A percentile compares a stretch with the other conserved stretches of the same genome.
phyloP scores from a whole-genome alignment of 2,888 invertebrate genomes.

The Boloria euphrosyne region DNA sequence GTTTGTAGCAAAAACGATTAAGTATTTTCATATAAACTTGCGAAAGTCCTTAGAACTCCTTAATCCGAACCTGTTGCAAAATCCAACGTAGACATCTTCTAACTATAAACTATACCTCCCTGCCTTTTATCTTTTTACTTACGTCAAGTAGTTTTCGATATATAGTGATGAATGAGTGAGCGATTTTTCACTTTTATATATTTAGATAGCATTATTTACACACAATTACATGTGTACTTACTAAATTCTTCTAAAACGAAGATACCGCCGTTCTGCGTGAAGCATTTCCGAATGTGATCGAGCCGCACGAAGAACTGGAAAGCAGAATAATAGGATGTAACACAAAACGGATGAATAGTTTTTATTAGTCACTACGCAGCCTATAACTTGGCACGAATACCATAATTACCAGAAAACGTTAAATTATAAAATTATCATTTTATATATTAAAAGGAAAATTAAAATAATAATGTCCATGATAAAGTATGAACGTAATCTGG shows the following conservation, averaged over 20 bases:
- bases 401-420: constrained; percentile 9
- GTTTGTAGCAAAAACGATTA: too few species aligned
- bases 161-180: too few species aligned
- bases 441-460: neutral
- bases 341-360: neutral
- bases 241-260: constrained; percentile 99
- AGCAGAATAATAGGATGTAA: constrained; percentile 47
- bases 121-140: too few species aligned
- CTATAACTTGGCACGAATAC: constrained; percentile 4
- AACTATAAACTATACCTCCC: too few species aligned
- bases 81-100: too few species aligned
- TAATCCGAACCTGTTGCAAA: too few species aligned
- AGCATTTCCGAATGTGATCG: constrained; percentile 99
- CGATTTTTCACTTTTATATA: neutral
- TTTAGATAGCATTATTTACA: neutral
- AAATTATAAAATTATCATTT: neutral
- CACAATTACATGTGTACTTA: constrained; percentile 84
- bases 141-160: too few species aligned
- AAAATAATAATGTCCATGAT: neutral
- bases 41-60: too few species aligned
- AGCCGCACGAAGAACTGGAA: constrained; percentile 99
- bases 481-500: constrained; percentile 12
- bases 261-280: constrained; percentile 99
- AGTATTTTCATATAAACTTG: too few species aligned
- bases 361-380: constrained; percentile 4